Evolutionary conservation across 2,797 vertebrate genomes (phyloP).

Genomic region (Spea hammondii): DNA sequence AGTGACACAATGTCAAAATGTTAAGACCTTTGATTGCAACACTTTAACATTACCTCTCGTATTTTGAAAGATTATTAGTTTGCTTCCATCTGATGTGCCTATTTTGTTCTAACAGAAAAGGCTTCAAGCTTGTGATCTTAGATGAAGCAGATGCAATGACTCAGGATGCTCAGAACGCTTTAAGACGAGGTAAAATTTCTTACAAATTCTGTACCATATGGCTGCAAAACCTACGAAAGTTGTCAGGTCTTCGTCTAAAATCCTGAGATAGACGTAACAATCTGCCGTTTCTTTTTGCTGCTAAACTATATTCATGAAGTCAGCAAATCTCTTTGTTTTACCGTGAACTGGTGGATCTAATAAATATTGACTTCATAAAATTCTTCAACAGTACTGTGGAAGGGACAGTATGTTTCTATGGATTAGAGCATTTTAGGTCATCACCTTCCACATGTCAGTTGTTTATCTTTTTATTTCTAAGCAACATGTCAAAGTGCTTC

Average conservation of each 20-base stretch:
- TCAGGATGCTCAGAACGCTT: slow-evolving; percentile 95
- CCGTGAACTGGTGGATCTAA: slow-evolving; percentile 46
- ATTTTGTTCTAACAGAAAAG: slow-evolving; percentile 75
- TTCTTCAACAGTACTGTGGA: too few species aligned
- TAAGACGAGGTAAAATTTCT: slow-evolving; percentile 85
- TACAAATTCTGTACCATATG: slow-evolving; percentile 29
- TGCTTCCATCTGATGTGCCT: not conserved
- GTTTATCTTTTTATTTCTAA: too few species aligned
- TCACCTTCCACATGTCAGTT: too few species aligned
- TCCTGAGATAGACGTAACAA: slow-evolving; percentile 50
- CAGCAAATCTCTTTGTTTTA: slow-evolving; percentile 6
- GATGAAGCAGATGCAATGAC: slow-evolving; percentile 99
- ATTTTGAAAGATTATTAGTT: not conserved
- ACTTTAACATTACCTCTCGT: too few species aligned
- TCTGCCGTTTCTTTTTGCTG: slow-evolving; percentile 36
- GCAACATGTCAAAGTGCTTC: too few species aligned
- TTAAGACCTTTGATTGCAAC: too few species aligned
- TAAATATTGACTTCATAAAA: not conserved
- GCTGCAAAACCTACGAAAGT: slow-evolving; percentile 26
- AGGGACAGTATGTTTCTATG: too few species aligned
- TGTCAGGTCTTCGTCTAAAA: slow-evolving; percentile 19
- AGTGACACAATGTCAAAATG: too few species aligned
- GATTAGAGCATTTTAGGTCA: too few species aligned
- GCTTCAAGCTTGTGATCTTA: slow-evolving; percentile 96
- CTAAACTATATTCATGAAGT: slow-evolving; percentile 28